phyloP scores from a whole-genome alignment of 2,113 vertebrate genomes.

The Grammomys dolichurus region DNA sequence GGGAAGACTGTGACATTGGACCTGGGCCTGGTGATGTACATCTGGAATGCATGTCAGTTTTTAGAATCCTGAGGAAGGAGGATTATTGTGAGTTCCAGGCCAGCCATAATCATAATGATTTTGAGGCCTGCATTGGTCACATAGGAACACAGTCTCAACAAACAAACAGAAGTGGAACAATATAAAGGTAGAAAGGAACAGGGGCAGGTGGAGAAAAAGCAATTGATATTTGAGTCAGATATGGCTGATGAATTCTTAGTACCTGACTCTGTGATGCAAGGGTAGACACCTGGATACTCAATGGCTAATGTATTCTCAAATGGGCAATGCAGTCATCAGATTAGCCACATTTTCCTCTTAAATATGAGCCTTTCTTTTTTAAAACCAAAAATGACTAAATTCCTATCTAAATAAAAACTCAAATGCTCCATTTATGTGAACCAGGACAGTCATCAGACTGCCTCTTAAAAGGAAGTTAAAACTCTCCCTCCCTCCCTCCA shows the following conservation, averaged over 20 bases:
- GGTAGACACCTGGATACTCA: not conserved
- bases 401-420: not conserved
- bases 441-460: not conserved
- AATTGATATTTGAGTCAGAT: no score
- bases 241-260: not conserved
- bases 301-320: not conserved
- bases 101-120: not conserved
- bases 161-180: not conserved
- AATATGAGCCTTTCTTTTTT: not conserved
- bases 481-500: not conserved
- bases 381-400: not conserved
- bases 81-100: not conserved
- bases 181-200: no score
- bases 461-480: constrained; percentile 11
- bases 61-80: not conserved
- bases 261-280: not conserved
- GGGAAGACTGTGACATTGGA: not conserved
- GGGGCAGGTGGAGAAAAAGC: no score
- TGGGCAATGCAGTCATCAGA: not conserved
- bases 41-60: not conserved
- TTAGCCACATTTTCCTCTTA: not conserved
- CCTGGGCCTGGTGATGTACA: no score
- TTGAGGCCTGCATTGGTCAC: not conserved
- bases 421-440: not conserved
- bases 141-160: not conserved